Conservation (phyloP, 2,113 vertebrate species). For the Noctilio leporinus region DNA sequence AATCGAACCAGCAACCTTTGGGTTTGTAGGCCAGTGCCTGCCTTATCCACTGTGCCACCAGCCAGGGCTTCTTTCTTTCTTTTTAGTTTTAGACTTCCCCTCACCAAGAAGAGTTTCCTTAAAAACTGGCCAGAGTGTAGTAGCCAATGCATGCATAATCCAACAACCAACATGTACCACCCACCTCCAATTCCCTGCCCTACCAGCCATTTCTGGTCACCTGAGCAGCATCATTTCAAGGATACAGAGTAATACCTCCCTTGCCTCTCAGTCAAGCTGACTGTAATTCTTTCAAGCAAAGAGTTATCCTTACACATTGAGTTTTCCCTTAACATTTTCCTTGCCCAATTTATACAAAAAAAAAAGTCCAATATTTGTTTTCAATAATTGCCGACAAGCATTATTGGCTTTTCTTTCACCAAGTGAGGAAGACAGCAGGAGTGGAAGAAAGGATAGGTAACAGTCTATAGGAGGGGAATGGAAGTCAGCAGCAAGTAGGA, state of each 20-base stretch:
- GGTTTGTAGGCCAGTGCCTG: no score
- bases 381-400: neutral
- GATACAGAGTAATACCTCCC: neutral
- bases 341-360: neutral
- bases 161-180: neutral
- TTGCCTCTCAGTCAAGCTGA: neutral
- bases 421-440: rapidly evolving
- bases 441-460: neutral
- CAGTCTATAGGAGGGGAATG: neutral
- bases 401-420: neutral
- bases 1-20: no score
- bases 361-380: neutral
- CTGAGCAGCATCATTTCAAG: neutral
- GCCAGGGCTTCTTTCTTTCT: no score
- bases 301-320: neutral
- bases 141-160: neutral
- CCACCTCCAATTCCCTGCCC: neutral
- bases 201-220: neutral
- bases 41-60: no score
- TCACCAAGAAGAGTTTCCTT: neutral
- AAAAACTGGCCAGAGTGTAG: neutral
- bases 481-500: neutral
- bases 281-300: neutral
- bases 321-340: neutral
- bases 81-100: neutral